These are phyloP conservation scores for Deilephila porcellus DNA, from an alignment of 2,888 invertebrate genomes.

Conservation along the genomic window DNA sequence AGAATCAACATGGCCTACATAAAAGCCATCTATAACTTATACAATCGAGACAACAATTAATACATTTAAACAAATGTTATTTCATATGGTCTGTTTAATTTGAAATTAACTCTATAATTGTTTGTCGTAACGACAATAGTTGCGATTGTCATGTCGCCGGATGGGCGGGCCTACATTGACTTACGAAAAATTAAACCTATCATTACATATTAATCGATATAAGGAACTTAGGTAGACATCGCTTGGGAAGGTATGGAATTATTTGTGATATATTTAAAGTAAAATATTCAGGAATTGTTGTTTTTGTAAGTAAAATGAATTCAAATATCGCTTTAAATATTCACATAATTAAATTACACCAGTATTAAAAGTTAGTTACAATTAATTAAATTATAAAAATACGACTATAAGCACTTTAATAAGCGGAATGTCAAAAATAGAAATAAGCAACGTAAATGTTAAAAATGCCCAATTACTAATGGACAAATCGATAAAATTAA, in stretches of 20 bases:
- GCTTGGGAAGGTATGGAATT: too few relatives aligned
- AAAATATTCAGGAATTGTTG: too few relatives aligned
- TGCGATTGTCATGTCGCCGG: constrained; percentile 21
- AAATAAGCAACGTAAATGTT: constrained; percentile 21
- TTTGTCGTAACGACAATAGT: constrained; percentile 17
- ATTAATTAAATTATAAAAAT: background rate
- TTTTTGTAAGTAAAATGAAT: background rate
- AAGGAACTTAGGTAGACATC: too few relatives aligned
- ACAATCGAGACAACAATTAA: background rate
- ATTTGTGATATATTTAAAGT: too few relatives aligned
- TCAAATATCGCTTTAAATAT: background rate
- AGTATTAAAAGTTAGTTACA: constrained; percentile 4
- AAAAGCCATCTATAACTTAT: too few relatives aligned
- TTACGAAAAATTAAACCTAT: background rate
- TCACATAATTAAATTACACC: background rate
- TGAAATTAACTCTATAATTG: constrained; percentile 21
- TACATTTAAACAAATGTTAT: background rate
- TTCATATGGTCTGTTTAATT: constrained; percentile 17
- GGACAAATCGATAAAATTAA: constrained; percentile 24
- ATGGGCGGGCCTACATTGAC: constrained; percentile 18
- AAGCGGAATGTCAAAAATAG: constrained; percentile 19
- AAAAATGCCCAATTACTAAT: constrained; percentile 7
- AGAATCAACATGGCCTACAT: too few relatives aligned
- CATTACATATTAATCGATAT: constrained; percentile 6
- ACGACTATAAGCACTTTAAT: constrained; percentile 10